Evolutionary conservation across 2,797 vertebrate species (phyloP).

Genomic region (Threskiornis aethiopicus): DNA sequence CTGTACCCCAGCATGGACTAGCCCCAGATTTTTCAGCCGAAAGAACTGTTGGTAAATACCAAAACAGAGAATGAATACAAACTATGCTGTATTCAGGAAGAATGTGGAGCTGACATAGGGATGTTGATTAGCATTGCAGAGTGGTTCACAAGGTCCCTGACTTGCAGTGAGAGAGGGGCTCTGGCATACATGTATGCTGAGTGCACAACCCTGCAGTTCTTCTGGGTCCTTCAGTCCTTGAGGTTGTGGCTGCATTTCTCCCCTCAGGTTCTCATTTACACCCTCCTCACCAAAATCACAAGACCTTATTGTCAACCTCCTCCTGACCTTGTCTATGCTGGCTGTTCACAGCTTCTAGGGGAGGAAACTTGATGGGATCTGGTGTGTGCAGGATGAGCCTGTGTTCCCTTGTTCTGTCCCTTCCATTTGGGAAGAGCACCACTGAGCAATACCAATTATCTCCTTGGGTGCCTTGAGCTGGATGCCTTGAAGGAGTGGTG

Average conservation of each 20-base stretch:
- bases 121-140: background rate
- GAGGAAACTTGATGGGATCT: background rate
- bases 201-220: background rate
- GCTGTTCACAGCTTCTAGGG: background rate
- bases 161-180: background rate
- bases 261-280: background rate
- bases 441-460: background rate
- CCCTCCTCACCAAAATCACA: background rate
- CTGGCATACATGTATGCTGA: rapidly evolving
- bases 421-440: background rate
- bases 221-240: background rate
- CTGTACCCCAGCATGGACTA: background rate
- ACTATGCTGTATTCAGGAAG: background rate
- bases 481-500: background rate
- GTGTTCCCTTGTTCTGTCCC: background rate
- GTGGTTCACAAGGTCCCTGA: background rate
- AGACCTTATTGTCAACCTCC: background rate
- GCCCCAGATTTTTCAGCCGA: background rate
- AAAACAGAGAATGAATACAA: background rate
- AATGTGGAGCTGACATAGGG: background rate
- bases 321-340: background rate
- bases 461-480: background rate
- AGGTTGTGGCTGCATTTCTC: background rate
- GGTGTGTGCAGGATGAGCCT: background rate
- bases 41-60: background rate